Evolutionary conservation across 2,113 vertebrate genomes (phyloP), one percentile per base, ranked within the genome.

Genomic region (Seriola rivoliana): DNA sequence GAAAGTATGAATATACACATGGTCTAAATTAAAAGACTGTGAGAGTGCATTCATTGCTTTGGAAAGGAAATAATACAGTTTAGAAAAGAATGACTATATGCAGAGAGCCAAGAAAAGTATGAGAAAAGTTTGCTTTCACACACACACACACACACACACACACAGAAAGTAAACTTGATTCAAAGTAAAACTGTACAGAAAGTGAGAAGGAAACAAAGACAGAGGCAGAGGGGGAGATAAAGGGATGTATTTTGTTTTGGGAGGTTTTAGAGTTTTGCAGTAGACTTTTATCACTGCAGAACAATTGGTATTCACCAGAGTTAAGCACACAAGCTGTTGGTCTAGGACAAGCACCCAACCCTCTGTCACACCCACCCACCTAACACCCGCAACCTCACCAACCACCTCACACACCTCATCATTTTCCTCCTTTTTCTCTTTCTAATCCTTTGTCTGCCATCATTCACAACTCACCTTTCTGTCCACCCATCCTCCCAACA

Each of bases 241-340:
- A 68, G 64, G 82, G 46, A 79, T 10, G 6, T 11, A 46, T 87
- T 77, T 64, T 73, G 48, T 82, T 73, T 59, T 32, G 17, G 40
- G 70, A 74, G 65, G 54, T 84, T 78, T 59, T 70, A 36, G 34
- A 88, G 52, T 78, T 60, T 77, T 71, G 62, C 62, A 70, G 54
- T 21, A 3, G 16, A 68, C 67, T 54, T 84, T 88, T 82, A 80
- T 89, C 40, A 76, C 67, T 58, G 54, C 66, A 81, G 65, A 83
- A 84, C 75, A 87, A 91, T 92, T 89, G 80, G 82, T 88, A 85
- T 90, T 91, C 87, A 90, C 23, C 55, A 74, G 64, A 85, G 82
- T 85, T 78, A 80, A 82, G 75, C 82, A 72, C 60, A 62, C 88
- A 92, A 90, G 86, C 89, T 90, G 90, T 85, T 85, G 85, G 77